A percentile compares a stretch with the other conserved stretches of the same genome.
phyloP scores from a whole-genome alignment of 1,140 invertebrate genomes.

The Centruroides vittatus region DNA sequence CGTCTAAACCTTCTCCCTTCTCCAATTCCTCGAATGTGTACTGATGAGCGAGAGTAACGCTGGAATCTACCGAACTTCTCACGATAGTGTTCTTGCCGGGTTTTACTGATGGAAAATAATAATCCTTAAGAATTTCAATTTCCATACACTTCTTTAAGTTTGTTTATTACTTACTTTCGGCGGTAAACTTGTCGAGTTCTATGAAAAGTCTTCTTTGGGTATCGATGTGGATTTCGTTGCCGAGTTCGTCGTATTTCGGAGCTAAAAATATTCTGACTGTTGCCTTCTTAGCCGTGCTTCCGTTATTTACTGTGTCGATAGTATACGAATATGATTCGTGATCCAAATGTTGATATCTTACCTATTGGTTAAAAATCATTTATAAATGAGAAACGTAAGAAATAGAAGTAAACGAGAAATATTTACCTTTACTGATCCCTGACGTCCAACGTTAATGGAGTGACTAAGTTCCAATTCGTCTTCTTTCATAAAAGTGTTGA shows the following conservation, averaged over 20 bases:
- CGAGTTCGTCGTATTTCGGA: constrained; percentile 51
- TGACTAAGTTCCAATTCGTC: constrained; percentile 50
- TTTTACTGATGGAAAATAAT: constrained; percentile 31
- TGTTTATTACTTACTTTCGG: constrained; percentile 17
- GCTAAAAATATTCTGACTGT: constrained; percentile 60
- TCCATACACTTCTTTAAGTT: no score
- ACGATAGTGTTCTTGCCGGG: constrained; percentile 46
- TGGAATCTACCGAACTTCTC: constrained; percentile 45
- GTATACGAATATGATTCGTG: constrained; percentile 48
- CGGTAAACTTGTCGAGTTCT: constrained; percentile 47
- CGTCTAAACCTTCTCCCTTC: constrained; percentile 1
- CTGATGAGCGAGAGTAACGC: constrained; percentile 54
- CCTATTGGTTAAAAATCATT: background rate
- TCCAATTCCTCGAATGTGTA: constrained; percentile 39
- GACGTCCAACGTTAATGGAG: constrained; percentile 22
- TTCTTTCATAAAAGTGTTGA: constrained; percentile 55
- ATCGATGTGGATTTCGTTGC: constrained; percentile 41
- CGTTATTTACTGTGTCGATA: constrained; percentile 33
- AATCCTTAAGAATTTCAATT: no score
- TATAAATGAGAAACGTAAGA: no score
- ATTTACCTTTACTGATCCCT: constrained; percentile 8
- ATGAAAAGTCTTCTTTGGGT: constrained; percentile 51
- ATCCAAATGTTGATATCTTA: constrained; percentile 36
- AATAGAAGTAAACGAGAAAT: no score
- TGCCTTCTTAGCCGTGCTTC: constrained; percentile 36